Evolutionary conservation across 2,888 invertebrate genomes (phyloP).

Genomic region (Orthosia gracilis): DNA sequence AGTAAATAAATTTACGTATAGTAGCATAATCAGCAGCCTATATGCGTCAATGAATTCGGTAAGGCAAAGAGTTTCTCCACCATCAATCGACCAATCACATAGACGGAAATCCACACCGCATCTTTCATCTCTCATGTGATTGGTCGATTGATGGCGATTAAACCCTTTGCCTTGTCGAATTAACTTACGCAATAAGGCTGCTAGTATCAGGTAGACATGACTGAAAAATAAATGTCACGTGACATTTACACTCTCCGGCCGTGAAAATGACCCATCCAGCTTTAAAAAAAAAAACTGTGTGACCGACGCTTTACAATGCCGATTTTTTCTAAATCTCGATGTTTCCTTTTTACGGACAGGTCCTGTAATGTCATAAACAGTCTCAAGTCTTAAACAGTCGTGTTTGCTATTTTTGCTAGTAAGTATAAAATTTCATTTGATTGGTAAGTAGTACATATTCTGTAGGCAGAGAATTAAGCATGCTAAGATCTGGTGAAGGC

Average conservation of each 20-base stretch:
- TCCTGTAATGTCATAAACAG: background rate
- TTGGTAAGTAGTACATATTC: slow-evolving; percentile 12
- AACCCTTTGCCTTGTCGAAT: too few species aligned
- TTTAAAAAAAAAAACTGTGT: background rate
- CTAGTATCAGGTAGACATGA: background rate
- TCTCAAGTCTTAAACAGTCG: background rate
- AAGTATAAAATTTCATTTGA: slow-evolving; percentile 15
- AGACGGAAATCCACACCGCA: too few species aligned
- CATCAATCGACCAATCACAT: too few species aligned
- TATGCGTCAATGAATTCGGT: too few species aligned
- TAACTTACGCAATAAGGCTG: too few species aligned
- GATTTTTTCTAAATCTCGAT: background rate
- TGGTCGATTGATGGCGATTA: too few species aligned
- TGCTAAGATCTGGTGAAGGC: background rate
- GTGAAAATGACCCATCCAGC: background rate
- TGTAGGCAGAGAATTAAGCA: background rate
- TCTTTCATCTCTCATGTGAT: too few species aligned
- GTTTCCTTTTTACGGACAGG: background rate
- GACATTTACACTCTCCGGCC: background rate
- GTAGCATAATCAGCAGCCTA: background rate
- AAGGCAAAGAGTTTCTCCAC: too few species aligned
- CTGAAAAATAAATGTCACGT: background rate
- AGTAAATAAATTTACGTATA: slow-evolving; percentile 16
- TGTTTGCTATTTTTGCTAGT: background rate
- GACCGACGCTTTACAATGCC: background rate